Base-by-base conservation (phyloP, 2,888 invertebrate genomes). In the Apodemia duryi region DNA sequence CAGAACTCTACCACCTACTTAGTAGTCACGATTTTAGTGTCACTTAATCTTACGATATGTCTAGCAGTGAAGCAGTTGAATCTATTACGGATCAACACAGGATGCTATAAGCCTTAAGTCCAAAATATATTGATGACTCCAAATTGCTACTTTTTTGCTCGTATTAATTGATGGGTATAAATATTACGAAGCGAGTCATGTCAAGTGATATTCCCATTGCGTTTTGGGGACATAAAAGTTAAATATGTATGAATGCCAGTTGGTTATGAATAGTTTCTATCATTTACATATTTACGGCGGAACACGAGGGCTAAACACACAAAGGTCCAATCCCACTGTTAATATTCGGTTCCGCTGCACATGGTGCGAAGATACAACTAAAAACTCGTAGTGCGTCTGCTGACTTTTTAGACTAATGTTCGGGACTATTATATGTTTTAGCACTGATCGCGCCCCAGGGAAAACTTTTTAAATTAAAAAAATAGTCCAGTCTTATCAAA, bases 231-330 rank as follows among this genome's bases (percentile, higher is more conserved):
- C 61, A 63, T 68, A 81, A 81, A 77, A 77, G 77, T 80, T 78
- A 80, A 81, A 81, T 80, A 83, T 85, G 83, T 83, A 83, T 82
- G 82, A 83, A 86, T 88, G 85, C 85, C 82, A 78, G 80, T 84
- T 87, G 84, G 81, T 83, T 89, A 86, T 88, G 88, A 88, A 88
- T 88, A 88, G 83, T 84, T 83, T 81, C 74, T 75, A 80, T 81
- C 74, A 89, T 89, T 88, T 86, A 83, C 88, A 90, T 89, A 87
- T 87, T 86, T 84, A 86, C 81, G 82, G 77, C 78, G 75, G 78
- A 74, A 67, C 69, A 67, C 66, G 68, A 71, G 71, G 71, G 77
- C 76, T 76, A 76, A 74, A 72, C 79, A 80, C 84, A 89, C 87
- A 87, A 89, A 84, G 84, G 76, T 66, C 63, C 70, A 68, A 68